These are phyloP conservation scores for Montipora cactus DNA, from an alignment of 64 coral and sea anemone species.

Conservation along the genomic window DNA sequence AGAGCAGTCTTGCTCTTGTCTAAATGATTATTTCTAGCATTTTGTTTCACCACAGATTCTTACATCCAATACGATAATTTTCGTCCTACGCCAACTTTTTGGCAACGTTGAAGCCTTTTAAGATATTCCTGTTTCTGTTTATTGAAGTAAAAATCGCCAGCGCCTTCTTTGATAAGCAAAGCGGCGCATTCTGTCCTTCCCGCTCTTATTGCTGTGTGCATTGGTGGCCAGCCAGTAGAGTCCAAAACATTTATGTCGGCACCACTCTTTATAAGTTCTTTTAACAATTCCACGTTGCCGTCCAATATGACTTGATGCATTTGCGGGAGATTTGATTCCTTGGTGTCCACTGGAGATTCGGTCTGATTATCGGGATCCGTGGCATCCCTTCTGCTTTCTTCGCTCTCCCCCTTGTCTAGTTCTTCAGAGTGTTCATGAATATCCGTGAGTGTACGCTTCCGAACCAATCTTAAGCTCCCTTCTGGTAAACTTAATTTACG, in stretches of 20 bases:
- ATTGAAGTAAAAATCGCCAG: constrained; percentile 88
- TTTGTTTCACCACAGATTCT: neutral
- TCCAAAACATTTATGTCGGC: constrained; percentile 89
- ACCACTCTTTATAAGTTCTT: constrained; percentile 68
- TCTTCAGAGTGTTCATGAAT: neutral
- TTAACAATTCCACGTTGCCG: constrained; percentile 65
- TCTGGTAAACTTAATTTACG: constrained; percentile 27
- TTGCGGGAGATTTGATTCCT: constrained; percentile 15
- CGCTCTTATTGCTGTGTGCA: constrained; percentile 78
- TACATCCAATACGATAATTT: constrained; percentile 88
- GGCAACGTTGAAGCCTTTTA: constrained; percentile 67
- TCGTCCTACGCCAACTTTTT: constrained; percentile 8
- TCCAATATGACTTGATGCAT: constrained; percentile 82
- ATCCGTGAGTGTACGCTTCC: neutral
- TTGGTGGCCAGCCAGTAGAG: constrained; percentile 79
- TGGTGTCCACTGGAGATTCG: constrained; percentile 4
- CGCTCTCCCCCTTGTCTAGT: neutral
- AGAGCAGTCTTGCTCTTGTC: too few relatives aligned
- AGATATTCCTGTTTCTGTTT: constrained; percentile 90
- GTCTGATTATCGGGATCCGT: neutral
- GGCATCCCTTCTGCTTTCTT: neutral
- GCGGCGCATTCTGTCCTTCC: constrained; percentile 82
- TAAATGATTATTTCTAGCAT: neutral
- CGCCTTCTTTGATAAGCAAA: constrained; percentile 86
- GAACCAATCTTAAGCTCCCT: neutral